Evolutionary conservation across 2,888 invertebrate species (phyloP).

Genomic region (Drosophila nr. perissopoda): DNA sequence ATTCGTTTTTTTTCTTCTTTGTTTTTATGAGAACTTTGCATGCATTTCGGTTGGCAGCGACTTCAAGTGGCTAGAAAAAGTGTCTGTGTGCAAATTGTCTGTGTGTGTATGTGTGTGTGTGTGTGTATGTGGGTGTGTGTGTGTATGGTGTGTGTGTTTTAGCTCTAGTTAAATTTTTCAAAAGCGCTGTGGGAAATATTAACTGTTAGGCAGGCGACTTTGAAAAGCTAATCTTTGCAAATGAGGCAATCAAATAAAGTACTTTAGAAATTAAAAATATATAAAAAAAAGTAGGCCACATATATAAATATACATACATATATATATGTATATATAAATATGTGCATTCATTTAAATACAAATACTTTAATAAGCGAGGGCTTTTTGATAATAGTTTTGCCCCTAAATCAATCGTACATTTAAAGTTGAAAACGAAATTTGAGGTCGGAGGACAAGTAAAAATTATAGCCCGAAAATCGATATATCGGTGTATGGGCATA

Average conservation of each 20-base stretch:
- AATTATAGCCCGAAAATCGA: too few species aligned
- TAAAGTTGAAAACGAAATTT: too few species aligned
- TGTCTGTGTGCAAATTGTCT: not conserved
- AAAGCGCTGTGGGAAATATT: not conserved
- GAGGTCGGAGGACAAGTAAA: too few species aligned
- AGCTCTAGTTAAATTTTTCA: slow-evolving; percentile 1
- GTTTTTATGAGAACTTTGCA: slow-evolving; percentile 14
- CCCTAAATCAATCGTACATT: too few species aligned
- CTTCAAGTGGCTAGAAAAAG: slow-evolving; percentile 17
- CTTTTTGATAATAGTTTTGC: too few species aligned
- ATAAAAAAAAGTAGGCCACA: not conserved
- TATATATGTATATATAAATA: not conserved
- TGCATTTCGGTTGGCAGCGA: slow-evolving; percentile 16
- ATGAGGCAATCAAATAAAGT: not conserved
- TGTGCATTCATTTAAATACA: not conserved
- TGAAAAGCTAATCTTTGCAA: not conserved
- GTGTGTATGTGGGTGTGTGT: not conserved
- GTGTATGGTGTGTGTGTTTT: not conserved
- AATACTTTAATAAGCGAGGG: too few species aligned
- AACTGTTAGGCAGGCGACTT: not conserved
- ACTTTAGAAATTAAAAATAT: not conserved
- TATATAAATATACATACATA: not conserved
- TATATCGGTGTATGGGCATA: too few species aligned
- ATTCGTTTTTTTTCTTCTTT: not conserved
- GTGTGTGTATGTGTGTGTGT: too few species aligned